Conservation (phyloP, 2,888 invertebrate species). For the Caenorhabditis plicata region DNA sequence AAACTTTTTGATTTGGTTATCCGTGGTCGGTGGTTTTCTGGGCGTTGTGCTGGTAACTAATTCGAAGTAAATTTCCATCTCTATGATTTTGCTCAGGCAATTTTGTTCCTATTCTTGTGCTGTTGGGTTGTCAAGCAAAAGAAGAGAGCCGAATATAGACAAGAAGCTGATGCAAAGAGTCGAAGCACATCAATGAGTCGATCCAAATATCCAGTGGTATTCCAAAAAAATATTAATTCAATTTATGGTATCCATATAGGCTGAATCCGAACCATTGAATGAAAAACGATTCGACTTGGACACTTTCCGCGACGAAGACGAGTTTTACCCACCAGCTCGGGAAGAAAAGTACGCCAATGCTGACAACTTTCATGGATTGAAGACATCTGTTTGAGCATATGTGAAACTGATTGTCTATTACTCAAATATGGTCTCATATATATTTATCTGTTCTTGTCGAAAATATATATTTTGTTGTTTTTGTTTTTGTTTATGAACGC, state of each 20-base stretch:
- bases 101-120: conserved; percentile 34
- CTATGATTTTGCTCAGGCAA: too few relatives aligned
- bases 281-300: conserved; percentile 26
- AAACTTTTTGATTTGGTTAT: conserved; percentile 62
- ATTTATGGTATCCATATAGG: background rate
- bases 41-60: conserved; percentile 40
- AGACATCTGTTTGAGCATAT: conserved; percentile 9
- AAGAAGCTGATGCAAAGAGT: conserved; percentile 20
- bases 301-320: conserved; percentile 22
- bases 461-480: too few relatives aligned
- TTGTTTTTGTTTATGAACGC: too few relatives aligned
- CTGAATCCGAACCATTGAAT: conserved; percentile 26
- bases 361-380: conserved; percentile 6
- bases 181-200: conserved; percentile 17
- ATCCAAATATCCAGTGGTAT: conserved; percentile 23
- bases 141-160: conserved; percentile 21
- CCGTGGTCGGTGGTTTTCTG: conserved; percentile 50
- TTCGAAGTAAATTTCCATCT: too few relatives aligned
- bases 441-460: too few relatives aligned
- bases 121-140: conserved; percentile 51
- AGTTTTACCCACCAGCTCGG: conserved; percentile 27
- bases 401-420: too few relatives aligned
- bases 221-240: conserved; percentile 9
- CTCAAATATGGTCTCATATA: too few relatives aligned
- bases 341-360: conserved; percentile 20